Evolutionary conservation across 2,113 vertebrate genomes (phyloP).

Genomic region (Heptranchias perlo): DNA sequence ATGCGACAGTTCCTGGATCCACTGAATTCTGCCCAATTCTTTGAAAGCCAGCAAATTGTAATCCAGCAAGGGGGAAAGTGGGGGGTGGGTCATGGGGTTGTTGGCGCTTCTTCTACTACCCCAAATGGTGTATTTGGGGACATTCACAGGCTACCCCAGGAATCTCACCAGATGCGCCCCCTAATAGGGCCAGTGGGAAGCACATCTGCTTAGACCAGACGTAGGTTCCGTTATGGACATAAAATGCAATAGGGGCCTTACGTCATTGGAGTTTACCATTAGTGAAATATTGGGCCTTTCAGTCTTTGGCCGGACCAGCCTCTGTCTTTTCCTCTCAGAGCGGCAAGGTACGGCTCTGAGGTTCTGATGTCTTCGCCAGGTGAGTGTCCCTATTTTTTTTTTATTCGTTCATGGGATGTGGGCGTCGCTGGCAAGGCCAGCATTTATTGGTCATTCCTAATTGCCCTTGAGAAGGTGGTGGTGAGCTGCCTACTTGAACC

Average conservation of each 20-base stretch:
- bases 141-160: not conserved
- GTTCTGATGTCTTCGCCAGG: not conserved
- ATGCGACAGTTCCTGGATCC: not conserved
- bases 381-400: not conserved
- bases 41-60: not conserved
- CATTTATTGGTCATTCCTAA: too few species aligned
- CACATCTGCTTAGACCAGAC: not conserved
- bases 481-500: too few species aligned
- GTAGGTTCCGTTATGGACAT: not conserved
- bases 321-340: not conserved
- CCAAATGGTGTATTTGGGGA: not conserved
- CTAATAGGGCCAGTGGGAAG: not conserved
- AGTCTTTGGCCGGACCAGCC: not conserved
- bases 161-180: not conserved
- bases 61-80: too few species aligned
- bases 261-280: not conserved
- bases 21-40: not conserved
- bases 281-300: not conserved
- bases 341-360: not conserved
- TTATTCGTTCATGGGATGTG: too few species aligned
- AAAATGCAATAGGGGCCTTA: not conserved
- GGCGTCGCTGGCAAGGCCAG: too few species aligned
- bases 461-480: too few species aligned
- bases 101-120: not conserved
- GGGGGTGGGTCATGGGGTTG: not conserved